Conservation (phyloP, 2,797 vertebrate species). For the Vultur gryphus region DNA sequence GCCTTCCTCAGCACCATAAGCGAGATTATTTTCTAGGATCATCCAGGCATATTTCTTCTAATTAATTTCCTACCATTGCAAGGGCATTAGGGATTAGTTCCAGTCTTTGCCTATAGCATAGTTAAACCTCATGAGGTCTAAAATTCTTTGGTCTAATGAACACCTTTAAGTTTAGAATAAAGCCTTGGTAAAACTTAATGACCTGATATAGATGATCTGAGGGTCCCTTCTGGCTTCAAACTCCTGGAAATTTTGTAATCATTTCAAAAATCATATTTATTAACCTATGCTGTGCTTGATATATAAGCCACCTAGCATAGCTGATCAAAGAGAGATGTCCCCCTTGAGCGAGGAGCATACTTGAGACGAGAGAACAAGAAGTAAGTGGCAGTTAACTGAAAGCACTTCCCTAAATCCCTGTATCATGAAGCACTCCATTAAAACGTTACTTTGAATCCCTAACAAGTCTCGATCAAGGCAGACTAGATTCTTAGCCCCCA, state of each 20-base stretch:
- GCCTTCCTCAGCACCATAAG: not conserved
- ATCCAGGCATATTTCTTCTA: slow-evolving; percentile 24
- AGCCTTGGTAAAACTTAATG: slow-evolving; percentile 34
- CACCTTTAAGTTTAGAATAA: slow-evolving; percentile 50
- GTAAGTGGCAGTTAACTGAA: slow-evolving; percentile 21
- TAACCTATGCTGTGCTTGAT: slow-evolving; percentile 8
- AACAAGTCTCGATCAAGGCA: not conserved
- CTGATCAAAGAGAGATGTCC: slow-evolving; percentile 28
- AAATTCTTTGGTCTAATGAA: slow-evolving; percentile 40
- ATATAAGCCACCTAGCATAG: slow-evolving; percentile 8
- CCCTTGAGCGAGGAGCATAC: not conserved
- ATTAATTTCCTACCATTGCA: slow-evolving; percentile 33
- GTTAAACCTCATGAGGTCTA: slow-evolving; percentile 24
- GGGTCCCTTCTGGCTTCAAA: slow-evolving; percentile 12
- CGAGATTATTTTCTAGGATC: not conserved
- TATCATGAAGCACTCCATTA: not conserved
- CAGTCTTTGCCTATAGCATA: slow-evolving; percentile 25
- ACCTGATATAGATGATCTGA: not conserved
- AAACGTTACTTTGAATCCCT: not conserved
- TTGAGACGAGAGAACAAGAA: slow-evolving; percentile 13
- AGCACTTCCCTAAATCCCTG: not conserved
- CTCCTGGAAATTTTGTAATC: not conserved
- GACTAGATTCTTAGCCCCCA: not conserved
- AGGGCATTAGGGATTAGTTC: slow-evolving; percentile 14
- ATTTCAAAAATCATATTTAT: slow-evolving; percentile 54